Base-by-base conservation (phyloP, 1,140 invertebrate species). In the Hirudo medicinalis region DNA sequence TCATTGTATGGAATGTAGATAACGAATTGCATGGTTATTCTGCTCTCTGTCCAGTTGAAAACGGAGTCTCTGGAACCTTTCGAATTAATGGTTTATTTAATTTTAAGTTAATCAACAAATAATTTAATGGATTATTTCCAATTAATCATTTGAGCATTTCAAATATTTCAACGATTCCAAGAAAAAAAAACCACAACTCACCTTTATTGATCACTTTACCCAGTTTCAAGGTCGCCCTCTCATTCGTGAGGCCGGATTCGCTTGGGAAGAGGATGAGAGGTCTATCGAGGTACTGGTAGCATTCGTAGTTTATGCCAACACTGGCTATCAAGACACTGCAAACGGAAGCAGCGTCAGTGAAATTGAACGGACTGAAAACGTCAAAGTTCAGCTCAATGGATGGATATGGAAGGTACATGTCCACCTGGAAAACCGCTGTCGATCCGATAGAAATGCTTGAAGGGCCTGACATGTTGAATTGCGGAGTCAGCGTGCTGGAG, bases 191-290 rank as follows among this genome's bases (percentile, higher is more conserved):
- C 9, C n/a, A 68, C n/a, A 20, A 53, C 69, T 73, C 72, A 79
- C 79, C 76, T 78, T 76, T 77, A 71, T 80, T 80, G 3, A 76
- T 67, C 20, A 77, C 53, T 8, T 36, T 74, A 60, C 77, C 77
- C 3, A 79, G 68, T 15, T 76, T 68, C 0, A 80, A 66, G 13
- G 73, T 73, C 22, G 29, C 76, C 29, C 77, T 74, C 3, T 71
- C 68, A 69, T 76, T 74, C 27, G 78, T 78, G 3, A 67, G 17
- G 20, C 75, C 74, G 29, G 75, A 75, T 2, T 40, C 54, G 25
- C 76, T 76, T 2, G 40, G 20, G 32, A 66, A 72, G 0, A 75
- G 29, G 0, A 25, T 72, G 17, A 40, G 29, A 29, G 67, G 53
- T 11, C 76, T 66, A 0, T 53, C 43, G 9, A 71, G 8, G 27